These are phyloP conservation scores for Gymnobelideus leadbeateri DNA, from an alignment of 2,113 vertebrate species.

Conservation along the genomic window DNA sequence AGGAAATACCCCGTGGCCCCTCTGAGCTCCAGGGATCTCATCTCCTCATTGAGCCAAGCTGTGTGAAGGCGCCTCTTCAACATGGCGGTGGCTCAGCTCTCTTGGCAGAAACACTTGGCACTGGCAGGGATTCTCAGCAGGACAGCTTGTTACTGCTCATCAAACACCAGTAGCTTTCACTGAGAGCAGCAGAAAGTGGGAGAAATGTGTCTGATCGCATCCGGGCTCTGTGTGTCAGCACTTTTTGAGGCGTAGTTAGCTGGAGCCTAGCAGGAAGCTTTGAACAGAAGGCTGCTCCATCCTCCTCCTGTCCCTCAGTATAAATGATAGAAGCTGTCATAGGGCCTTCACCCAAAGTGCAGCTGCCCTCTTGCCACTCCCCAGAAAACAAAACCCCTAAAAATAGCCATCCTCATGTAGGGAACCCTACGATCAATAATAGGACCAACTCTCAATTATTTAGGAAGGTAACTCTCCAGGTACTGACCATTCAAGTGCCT, in stretches of 20 bases:
- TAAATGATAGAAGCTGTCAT: slow-evolving; percentile 66
- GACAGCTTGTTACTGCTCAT: slow-evolving; percentile 85
- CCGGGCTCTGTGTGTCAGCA: slow-evolving; percentile 76
- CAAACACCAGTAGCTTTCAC: slow-evolving; percentile 82
- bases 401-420: neutral
- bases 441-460: neutral
- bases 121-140: slow-evolving; percentile 79
- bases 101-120: slow-evolving; percentile 80
- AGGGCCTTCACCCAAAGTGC: slow-evolving; percentile 38
- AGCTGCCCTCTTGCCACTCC: slow-evolving; percentile 31
- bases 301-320: slow-evolving; percentile 49
- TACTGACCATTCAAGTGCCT: neutral
- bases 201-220: slow-evolving; percentile 77
- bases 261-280: slow-evolving; percentile 75
- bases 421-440: slow-evolving; percentile 30
- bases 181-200: slow-evolving; percentile 63
- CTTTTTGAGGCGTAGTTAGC: slow-evolving; percentile 80
- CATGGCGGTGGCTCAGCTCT: slow-evolving; percentile 69
- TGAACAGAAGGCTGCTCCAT: slow-evolving; percentile 75
- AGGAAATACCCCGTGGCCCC: neutral
- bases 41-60: slow-evolving; percentile 16
- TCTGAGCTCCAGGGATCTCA: neutral
- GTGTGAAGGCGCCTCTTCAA: slow-evolving; percentile 73
- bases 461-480: neutral
- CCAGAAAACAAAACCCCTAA: neutral